Evolutionary conservation across 2,797 vertebrate genomes (phyloP).

Genomic region (Iguana delicatissima): DNA sequence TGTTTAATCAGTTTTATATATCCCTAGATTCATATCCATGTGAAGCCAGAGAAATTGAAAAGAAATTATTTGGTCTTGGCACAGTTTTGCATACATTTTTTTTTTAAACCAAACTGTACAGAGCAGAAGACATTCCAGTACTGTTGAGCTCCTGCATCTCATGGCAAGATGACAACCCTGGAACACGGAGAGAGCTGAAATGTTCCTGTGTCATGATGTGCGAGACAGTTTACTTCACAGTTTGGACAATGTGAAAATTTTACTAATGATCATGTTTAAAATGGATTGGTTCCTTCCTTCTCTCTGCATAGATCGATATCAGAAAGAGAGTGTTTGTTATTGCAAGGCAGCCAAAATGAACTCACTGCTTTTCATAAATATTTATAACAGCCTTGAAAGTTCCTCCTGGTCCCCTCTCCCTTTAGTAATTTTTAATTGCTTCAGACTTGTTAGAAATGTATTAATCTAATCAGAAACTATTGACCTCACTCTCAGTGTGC

Average conservation of each 20-base stretch:
- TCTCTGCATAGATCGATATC: neutral
- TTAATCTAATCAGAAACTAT: neutral
- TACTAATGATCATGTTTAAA: constrained; percentile 11
- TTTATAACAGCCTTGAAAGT: neutral
- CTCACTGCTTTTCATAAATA: neutral
- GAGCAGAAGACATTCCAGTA: neutral
- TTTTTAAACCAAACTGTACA: neutral
- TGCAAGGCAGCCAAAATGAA: neutral
- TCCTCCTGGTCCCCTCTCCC: too few species aligned
- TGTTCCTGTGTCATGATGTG: constrained; percentile 27
- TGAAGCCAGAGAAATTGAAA: neutral
- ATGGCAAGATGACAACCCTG: constrained; percentile 2
- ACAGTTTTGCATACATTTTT: neutral
- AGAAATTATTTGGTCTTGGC: neutral
- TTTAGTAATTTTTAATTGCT: neutral
- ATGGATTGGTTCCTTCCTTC: neutral
- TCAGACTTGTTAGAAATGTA: neutral
- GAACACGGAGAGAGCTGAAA: constrained; percentile 5
- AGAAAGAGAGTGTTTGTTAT: constrained; percentile 5
- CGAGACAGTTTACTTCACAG: constrained; percentile 33
- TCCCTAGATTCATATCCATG: neutral
- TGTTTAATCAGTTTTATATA: neutral
- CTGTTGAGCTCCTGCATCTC: neutral
- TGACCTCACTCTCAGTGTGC: neutral
- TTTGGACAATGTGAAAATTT: constrained; percentile 26